Evolutionary conservation across 23 tunicate genomes (phyloP), one percentile per base, ranked within the genome.

Genomic region (Corella eumyota): DNA sequence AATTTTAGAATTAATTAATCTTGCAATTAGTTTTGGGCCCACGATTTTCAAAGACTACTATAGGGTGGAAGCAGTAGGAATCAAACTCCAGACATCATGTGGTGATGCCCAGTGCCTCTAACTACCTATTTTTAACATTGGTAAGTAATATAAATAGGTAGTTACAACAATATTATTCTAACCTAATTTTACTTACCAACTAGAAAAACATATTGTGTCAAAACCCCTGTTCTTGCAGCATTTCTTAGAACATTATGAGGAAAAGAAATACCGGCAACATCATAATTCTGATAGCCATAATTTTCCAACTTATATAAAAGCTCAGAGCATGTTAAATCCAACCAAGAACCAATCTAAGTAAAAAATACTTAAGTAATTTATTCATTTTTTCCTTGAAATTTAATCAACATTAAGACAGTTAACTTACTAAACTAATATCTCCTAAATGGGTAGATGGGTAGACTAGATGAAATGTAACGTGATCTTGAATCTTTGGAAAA

Each of bases 201-300:
- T 0, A 93, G 76, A 30, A 93, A 50, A 2, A 93, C 94, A 44
- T 65, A 84, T 30, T 93, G 84, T 29, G 99, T 93, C 19, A 87
- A 29, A 4, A 87, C 94, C 3, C 95, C 93, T 15, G 31, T 66
- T 45, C 98, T 65, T 13, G 98, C 98, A 9, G 80, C 93, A 66
- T 92, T 92, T 53, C 98, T 38, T 30, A 92, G 72, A 11, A 83
- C 93, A 71, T 92, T 92, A 51, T 92, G 98, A 2, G 98, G 98
- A 47, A 75, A 92, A 0, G 93, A 66, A 32, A 92, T 68, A 6
- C 93, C 88, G 0, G 80, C 90, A 11, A 75, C 92, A 58, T 68
- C 79, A 53, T 92, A 81, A 45, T 92, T 82, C 59, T 82, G 69
- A 34, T 92, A 71, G 2, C 98, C 98, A 58, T 62, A 92, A 31